A percentile compares a stretch with the other conserved stretches of the same genome.
phyloP scores from a whole-genome alignment of 2,888 invertebrate species.

The Scelioninae gen. 2 region DNA sequence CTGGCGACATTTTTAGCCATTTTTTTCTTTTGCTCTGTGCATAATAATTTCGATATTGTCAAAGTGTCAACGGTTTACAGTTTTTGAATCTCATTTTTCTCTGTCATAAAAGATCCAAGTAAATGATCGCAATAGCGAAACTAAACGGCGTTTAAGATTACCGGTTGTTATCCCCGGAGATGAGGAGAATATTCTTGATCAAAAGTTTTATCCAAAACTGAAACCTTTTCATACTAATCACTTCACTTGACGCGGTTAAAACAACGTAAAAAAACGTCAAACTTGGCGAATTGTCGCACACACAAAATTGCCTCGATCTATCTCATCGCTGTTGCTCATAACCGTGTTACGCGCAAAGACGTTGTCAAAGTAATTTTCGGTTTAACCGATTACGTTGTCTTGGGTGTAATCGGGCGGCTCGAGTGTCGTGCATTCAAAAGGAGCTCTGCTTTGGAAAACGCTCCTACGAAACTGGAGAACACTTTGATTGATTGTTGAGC shows the following conservation, averaged over 20 bases:
- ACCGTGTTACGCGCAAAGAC: slow-evolving; percentile 44
- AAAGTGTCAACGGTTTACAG: too few relatives aligned
- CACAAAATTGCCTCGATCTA: slow-evolving; percentile 12
- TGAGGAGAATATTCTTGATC: neutral
- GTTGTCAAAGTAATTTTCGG: slow-evolving; percentile 62
- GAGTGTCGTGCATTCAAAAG: slow-evolving; percentile 50
- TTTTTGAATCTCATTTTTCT: too few relatives aligned
- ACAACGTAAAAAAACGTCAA: neutral
- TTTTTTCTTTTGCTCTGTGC: too few relatives aligned
- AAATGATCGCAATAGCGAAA: too few relatives aligned
- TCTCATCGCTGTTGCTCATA: slow-evolving; percentile 51
- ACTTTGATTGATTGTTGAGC: slow-evolving; percentile 55
- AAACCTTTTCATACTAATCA: neutral
- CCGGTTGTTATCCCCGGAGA: too few relatives aligned
- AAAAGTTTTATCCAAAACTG: neutral
- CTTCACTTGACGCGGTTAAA: neutral
- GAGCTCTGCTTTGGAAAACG: slow-evolving; percentile 47
- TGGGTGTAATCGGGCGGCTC: slow-evolving; percentile 57
- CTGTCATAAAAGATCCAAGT: too few relatives aligned
- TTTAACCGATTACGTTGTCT: slow-evolving; percentile 63
- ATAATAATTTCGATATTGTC: too few relatives aligned
- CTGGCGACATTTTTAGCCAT: too few relatives aligned
- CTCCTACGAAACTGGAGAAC: slow-evolving; percentile 40
- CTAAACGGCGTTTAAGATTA: too few relatives aligned
- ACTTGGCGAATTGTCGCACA: neutral